phyloP scores from a whole-genome alignment of 2,113 vertebrate genomes.

The Suncus etruscus region DNA sequence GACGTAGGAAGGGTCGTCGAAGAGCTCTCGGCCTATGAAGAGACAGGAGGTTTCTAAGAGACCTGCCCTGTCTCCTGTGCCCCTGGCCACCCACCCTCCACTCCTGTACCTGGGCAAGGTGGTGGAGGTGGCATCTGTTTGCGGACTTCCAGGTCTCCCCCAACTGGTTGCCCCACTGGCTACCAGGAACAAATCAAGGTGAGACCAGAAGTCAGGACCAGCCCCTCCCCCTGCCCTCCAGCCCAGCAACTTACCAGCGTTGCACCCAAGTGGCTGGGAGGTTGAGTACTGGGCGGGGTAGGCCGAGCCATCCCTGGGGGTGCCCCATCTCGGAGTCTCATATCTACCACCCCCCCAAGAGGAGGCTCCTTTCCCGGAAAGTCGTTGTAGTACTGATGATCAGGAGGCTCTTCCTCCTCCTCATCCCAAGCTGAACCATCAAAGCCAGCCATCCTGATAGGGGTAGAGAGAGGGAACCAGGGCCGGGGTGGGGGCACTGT shows the following conservation, averaged over 20 bases:
- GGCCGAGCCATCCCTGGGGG: conserved; percentile 55
- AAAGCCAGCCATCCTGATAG: conserved; percentile 95
- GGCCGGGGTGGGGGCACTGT: neutral
- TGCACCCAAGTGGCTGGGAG: conserved; percentile 89
- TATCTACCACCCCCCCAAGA: conserved; percentile 95
- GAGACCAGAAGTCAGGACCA: neutral
- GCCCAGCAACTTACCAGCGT: conserved; percentile 90
- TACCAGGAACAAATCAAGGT: conserved; percentile 59
- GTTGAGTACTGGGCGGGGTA: conserved; percentile 69
- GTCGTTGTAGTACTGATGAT: conserved; percentile 98
- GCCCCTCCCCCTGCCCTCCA: neutral
- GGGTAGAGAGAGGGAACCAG: neutral
- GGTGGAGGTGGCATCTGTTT: conserved; percentile 81
- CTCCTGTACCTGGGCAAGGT: conserved; percentile 82
- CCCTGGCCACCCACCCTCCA: neutral
- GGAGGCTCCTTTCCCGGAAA: conserved; percentile 98
- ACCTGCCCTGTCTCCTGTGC: neutral
- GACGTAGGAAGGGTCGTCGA: conserved; percentile 97
- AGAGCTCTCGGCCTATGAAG: conserved; percentile 87
- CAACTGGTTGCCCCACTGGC: conserved; percentile 85
- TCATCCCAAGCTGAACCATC: conserved; percentile 99
- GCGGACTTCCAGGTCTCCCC: conserved; percentile 79
- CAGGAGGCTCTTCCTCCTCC: conserved; percentile 92
- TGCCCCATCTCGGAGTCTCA: conserved; percentile 90
- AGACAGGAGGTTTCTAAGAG: neutral